Base-by-base conservation (phyloP, 2,113 vertebrate genomes). In the Lepus americanus region DNA sequence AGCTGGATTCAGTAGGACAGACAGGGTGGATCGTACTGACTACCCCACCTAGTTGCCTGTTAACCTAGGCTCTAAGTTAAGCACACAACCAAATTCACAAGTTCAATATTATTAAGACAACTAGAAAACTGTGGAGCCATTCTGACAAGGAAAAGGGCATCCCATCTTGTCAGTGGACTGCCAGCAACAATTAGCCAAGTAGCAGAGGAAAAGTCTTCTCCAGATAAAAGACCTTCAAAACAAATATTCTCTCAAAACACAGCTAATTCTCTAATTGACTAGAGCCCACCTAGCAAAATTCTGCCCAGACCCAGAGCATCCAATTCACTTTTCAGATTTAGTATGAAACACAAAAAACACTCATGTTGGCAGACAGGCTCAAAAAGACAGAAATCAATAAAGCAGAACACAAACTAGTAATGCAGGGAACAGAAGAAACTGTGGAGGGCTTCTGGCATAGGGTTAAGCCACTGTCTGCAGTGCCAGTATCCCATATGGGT, bases 211-310 rank as follows among this genome's bases (percentile, higher is more conserved):
- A 61, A 2, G 14, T 84, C 31, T 87, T 82, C 86, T 66, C 63
- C 14, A 92, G 16, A 84, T 55, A 63, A 87, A 84, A 81, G 79
- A 49, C 55, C n/a, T 87, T 36, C 55, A 86, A 69, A 84, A 87
- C 49, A 90, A 64, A 63, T 53, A 39, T 17, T 29, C 36, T 73
- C 25, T 70, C 55, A 88, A 78, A 4, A 8, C 55, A 59, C 39
- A 29, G 69, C 73, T 93, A 19, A 70, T 74, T 61, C 77, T 33
- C 31, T 31, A 78, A 77, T 0, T 22, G 23, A 82, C 39, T 81
- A 85, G 77, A 92, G 14, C 8, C 31, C 6, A 77, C 6, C 4
- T 49, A 89, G 9, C 20, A 76, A 85, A 5, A 64, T 64, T 36
- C 25, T 85, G 12, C 53, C 12, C 53, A 86, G 22, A 86, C 27